These are phyloP conservation scores for Melinaea marsaeus DNA, from an alignment of 2,888 invertebrate species.

Conservation along the genomic window DNA sequence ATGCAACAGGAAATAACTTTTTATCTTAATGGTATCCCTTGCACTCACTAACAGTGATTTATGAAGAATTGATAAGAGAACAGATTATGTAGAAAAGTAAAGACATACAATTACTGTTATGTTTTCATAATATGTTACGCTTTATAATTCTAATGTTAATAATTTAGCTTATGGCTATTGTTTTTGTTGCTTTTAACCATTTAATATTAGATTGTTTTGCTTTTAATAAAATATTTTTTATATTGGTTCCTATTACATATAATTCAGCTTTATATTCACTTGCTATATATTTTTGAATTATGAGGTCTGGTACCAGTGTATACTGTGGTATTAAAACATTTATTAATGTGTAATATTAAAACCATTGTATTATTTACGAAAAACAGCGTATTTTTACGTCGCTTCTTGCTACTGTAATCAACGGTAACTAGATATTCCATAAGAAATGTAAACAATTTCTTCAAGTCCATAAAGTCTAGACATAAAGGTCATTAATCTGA, in stretches of 20 bases:
- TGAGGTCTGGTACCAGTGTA: no score
- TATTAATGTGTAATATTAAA: no score
- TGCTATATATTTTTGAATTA: no score
- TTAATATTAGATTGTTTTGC: no score
- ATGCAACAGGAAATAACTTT: conserved; percentile 50
- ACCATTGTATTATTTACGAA: neutral
- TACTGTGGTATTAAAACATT: no score
- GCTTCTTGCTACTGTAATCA: neutral
- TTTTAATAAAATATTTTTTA: no score
- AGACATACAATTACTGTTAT: conserved; percentile 26
- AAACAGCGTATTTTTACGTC: neutral
- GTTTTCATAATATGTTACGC: no score
- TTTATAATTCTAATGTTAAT: no score
- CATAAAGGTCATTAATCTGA: conserved; percentile 6
- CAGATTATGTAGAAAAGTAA: conserved; percentile 25
- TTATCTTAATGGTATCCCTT: conserved; percentile 38
- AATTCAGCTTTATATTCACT: no score
- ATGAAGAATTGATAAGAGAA: conserved; percentile 37
- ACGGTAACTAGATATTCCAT: neutral
- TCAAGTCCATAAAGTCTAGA: neutral
- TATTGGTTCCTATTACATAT: no score
- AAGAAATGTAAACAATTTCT: conserved; percentile 3
- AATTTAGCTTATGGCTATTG: no score
- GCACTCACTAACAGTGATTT: conserved; percentile 27
- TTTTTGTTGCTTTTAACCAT: no score